Evolutionary conservation across 2,113 vertebrate genomes (phyloP).

Genomic region (Chlorodrepanis virens): DNA sequence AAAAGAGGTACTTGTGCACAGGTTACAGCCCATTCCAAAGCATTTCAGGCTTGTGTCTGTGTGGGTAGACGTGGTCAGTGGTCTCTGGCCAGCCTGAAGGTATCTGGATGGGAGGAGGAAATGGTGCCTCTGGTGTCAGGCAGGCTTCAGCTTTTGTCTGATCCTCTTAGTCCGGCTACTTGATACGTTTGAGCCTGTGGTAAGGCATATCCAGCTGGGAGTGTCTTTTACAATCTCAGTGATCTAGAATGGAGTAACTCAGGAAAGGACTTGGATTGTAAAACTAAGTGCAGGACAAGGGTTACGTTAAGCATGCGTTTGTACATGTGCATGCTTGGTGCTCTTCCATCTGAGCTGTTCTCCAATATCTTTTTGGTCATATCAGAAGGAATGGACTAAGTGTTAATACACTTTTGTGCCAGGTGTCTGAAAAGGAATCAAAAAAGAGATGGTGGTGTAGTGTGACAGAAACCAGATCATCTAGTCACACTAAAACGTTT

Average conservation of each 20-base stretch:
- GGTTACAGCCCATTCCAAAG: neutral
- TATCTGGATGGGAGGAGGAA: neutral
- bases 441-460: fast-evolving
- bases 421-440: neutral
- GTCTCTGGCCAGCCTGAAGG: neutral
- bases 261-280: neutral
- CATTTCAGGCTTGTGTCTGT: neutral
- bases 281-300: neutral
- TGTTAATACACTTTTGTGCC: neutral
- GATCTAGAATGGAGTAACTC: neutral
- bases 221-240: neutral
- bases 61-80: neutral
- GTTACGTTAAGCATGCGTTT: neutral
- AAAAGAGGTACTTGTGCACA: neutral
- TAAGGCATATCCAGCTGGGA: neutral
- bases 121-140: neutral
- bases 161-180: neutral
- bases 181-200: neutral
- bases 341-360: neutral
- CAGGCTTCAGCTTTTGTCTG: neutral
- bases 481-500: neutral
- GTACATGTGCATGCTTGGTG: neutral
- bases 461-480: neutral
- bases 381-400: neutral
- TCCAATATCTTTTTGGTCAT: neutral